These are phyloP conservation scores for Alfaro cultratus DNA, from an alignment of 2,797 vertebrate genomes.

Conservation along the genomic window DNA sequence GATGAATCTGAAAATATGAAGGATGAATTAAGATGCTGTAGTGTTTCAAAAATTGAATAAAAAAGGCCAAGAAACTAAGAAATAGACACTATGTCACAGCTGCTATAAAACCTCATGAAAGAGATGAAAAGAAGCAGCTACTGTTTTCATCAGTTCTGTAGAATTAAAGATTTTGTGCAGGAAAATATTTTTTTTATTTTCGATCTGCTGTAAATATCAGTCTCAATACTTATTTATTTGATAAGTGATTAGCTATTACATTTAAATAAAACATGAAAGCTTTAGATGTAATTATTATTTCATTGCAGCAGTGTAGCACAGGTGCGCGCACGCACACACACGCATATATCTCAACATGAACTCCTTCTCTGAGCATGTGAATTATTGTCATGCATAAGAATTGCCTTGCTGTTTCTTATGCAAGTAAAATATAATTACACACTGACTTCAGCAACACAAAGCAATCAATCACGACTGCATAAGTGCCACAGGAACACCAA, in stretches of 20 bases:
- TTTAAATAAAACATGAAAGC: neutral
- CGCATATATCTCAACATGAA: neutral
- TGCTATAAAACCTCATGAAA: neutral
- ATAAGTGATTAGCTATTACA: neutral
- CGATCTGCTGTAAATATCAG: neutral
- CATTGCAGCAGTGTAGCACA: neutral
- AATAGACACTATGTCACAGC: neutral
- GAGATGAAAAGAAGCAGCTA: too few species aligned
- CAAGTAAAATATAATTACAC: constrained; percentile 34
- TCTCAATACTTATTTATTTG: neutral
- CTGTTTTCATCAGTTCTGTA: neutral
- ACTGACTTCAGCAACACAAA: constrained; percentile 15
- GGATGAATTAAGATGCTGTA: neutral
- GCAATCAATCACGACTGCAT: constrained; percentile 36
- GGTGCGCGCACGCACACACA: neutral
- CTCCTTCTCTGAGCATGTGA: neutral
- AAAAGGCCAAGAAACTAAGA: neutral
- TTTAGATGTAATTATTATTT: neutral
- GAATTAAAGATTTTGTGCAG: neutral
- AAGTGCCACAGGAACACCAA: constrained; percentile 20
- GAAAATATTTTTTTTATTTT: neutral
- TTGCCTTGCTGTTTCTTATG: constrained; percentile 25
- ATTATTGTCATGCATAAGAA: constrained; percentile 15
- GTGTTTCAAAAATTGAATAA: neutral
- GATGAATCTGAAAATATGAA: neutral